Base-by-base conservation (phyloP, 1,140 invertebrate species). In the Triops longicaudatus region DNA sequence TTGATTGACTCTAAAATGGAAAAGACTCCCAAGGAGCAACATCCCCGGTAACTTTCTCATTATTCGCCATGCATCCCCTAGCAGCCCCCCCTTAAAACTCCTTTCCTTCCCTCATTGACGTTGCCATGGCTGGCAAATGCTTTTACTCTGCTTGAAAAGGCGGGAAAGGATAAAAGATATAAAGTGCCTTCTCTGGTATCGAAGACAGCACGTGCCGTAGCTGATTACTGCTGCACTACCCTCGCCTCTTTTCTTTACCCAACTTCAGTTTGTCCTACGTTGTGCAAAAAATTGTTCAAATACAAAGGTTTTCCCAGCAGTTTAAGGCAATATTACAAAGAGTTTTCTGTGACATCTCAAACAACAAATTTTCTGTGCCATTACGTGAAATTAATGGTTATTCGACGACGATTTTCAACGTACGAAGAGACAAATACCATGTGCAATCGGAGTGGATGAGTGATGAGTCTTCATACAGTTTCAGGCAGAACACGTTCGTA, bases 81-180 rank as follows among this genome's bases (percentile, higher is more conserved):
- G 50, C 50, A 63, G 22, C 17, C 50, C 1, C 50, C 14, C 17
- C 6, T 22, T 14, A 2, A 37, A 37, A 37, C 31, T 37, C 31
- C 31, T 37, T 37, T 14, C 22, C 50, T 22, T 63, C 50, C 50
- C 17, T 63, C 50, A 63, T 63, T n/a, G 4, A 22, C n/a, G 50
- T 63, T 63, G 50, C 50, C 50, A 63, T 63, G 50, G 50, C 50
- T 63, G 50, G 50, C 50, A 63, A 63, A 63, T 63, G 50, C 50
- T 63, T 63, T 63, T 63, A 22, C 50, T 63, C 17, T 63, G 22
- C 50, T 17, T 22, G 50, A 22, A 63, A 63, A 63, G 50, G 50
- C 50, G 22, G 50, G 22, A 22, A 22, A 22, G 22, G 14, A 63
- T n/a, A 63, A 63, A 22, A 63, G 17, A 63, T 22, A 63, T 63